Evolutionary conservation across 2,113 vertebrate species (phyloP).

Genomic region (Galeopterus variegatus): DNA sequence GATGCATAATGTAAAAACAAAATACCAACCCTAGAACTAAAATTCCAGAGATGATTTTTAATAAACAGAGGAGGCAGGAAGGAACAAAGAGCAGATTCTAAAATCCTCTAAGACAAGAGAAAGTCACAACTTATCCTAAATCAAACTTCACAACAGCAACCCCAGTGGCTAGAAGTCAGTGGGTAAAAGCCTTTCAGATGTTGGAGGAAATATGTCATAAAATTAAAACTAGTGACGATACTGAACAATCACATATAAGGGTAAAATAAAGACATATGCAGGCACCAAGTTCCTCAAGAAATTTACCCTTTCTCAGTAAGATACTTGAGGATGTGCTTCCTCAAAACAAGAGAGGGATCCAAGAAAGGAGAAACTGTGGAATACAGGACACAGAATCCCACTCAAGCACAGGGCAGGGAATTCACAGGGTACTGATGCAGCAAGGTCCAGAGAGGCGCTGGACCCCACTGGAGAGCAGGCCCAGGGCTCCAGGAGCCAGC

Average conservation of each 20-base stretch:
- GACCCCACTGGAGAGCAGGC: rapidly evolving
- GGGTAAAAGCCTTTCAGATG: neutral
- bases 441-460: rapidly evolving
- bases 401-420: neutral
- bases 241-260: rapidly evolving
- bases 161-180: neutral
- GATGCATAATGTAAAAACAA: neutral
- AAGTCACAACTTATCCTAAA: rapidly evolving
- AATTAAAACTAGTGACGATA: rapidly evolving
- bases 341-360: rapidly evolving
- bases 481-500: no score
- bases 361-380: rapidly evolving
- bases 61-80: rapidly evolving
- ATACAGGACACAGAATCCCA: no score
- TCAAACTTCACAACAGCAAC: neutral
- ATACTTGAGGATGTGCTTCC: neutral
- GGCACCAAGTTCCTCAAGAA: no score
- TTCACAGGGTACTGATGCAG: neutral
- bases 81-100: neutral
- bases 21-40: neutral
- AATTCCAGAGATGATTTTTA: neutral
- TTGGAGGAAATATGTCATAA: neutral
- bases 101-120: no score
- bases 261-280: no score
- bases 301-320: rapidly evolving